A percentile compares a stretch with the other conserved stretches of the same genome.
These are phyloP conservation scores for Petrocephalus schoutedeni DNA, from an alignment of 2,797 vertebrate genomes.

Conservation along the genomic window DNA sequence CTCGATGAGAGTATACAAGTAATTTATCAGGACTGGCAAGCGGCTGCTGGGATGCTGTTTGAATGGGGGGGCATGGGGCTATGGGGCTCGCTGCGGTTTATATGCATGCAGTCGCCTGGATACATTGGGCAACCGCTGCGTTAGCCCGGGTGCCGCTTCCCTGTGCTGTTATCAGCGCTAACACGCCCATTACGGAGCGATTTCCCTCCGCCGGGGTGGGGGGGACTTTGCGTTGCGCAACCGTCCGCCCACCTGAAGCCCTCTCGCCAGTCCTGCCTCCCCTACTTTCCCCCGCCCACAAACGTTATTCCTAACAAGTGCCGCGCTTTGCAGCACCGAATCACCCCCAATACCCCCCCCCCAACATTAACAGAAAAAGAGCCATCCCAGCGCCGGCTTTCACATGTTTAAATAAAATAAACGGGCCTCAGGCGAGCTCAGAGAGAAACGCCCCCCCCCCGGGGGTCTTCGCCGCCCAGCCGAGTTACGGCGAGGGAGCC, in stretches of 20 bases:
- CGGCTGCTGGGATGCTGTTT: not conserved
- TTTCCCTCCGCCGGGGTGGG: not conserved
- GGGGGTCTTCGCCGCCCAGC: not conserved
- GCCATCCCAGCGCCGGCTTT: not conserved
- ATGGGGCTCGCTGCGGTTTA: not conserved
- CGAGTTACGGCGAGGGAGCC: not conserved
- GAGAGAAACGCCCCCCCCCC: not conserved
- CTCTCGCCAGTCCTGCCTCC: not conserved
- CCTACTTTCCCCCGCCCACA: not conserved
- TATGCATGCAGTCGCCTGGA: not conserved
- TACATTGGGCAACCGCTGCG: not conserved
- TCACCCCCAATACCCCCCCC: not conserved
- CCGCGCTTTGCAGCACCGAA: not conserved
- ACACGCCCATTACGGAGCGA: not conserved
- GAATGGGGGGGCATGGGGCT: not conserved
- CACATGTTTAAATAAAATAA: not conserved
- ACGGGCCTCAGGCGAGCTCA: not conserved
- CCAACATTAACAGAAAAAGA: not conserved
- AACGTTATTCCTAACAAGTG: slow-evolving; percentile 1
- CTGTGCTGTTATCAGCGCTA: not conserved
- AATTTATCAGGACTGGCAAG: not conserved
- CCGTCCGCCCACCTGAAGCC: not conserved
- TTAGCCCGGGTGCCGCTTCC: not conserved
- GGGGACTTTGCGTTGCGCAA: not conserved
- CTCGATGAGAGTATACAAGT: not conserved